Evolutionary conservation across 1,140 invertebrate genomes (phyloP), one percentile per base, ranked within the genome.

Genomic region (Panulirus ornatus): DNA sequence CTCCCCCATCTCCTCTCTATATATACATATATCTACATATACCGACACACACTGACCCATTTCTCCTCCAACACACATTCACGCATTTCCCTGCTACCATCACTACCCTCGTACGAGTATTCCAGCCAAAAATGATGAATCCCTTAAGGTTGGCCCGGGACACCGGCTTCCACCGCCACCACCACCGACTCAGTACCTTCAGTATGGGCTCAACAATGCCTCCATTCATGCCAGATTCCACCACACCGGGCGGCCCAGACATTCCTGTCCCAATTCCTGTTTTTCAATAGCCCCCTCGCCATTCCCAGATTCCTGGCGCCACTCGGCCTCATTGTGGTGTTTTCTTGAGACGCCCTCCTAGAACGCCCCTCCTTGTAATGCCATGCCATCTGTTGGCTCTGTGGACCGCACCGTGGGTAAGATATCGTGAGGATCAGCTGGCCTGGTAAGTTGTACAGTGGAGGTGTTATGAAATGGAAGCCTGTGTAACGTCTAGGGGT

Each of bases 221-320:
- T n/a, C 42, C 38, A 79, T 79, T 79, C 42, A 44, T 38, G 44
- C 40, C 42, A 79, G 40, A 79, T 79, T 51, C 22, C 76, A 51
- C n/a, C 76, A 51, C 76, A 5, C 3, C 30, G 19, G 54, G 38
- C 22, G 58, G 66, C 9, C 9, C 19, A 38, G 19, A 70, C 42
- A 76, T 76, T 76, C 73, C 73, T n/a, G 73, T 38, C 38, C 19
- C 42, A 14, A 44, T 79, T 79, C 76, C 76, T 30, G 47, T 42
- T 40, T 14, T n/a, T n/a, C n/a, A 63, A 30, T 63, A 83, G 63
- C 40, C 51, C 19, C 79, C 34, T 34, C 22, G 27, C 54, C 76
- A 79, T 79, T 79, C 76, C 76, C n/a, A 51, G 76, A 79, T 79
- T 79, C 76, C 76, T 8, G 76, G 6, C 34, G 34, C 11, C 71